Evolutionary conservation across 2,797 vertebrate genomes (phyloP), one percentile per base, ranked within the genome.

Genomic region (Fistularia tabacaria): DNA sequence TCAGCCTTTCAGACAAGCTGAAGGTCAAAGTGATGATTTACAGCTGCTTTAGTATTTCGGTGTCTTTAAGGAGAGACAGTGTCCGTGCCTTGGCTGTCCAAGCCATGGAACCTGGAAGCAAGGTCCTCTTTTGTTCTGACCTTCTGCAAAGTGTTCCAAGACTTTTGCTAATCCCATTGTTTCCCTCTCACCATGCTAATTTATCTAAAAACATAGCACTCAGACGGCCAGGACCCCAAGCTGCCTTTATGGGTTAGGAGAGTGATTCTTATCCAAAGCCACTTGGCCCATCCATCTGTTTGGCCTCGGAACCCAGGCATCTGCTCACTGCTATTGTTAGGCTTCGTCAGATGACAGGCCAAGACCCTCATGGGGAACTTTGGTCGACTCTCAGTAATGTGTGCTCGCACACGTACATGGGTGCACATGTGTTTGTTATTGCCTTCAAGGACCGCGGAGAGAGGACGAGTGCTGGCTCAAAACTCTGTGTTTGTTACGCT

Each of bases 311-410:
- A 80, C 74, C 62, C 60, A 57, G 84, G 87, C 90, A 90, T 88
- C 90, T 91, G 90, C 83, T 90, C 75, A 70, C 73, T 64, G 81
- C 87, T 87, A 89, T 89, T 90, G 90, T 91, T 84, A 83, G 85
- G 81, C 74, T 79, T 73, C 52, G 84, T 92, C 83, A 90, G 88
- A 91, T 87, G 90, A 89, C 73, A 82, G 82, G 90, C 91, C 91
- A 92, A 87, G 83, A 85, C 79, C 81, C 86, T 86, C 79, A 62
- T 61, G 81, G 87, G 89, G 81, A 77, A 71, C 69, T 63, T 73
- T 68, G 76, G 71, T 87, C 69, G 73, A 76, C 82, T 85, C 69
- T 51, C 52, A 71, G 67, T 64, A 63, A 64, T 60, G 73, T 66
- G 66, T 71, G 55, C 60, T 42, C 64, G 61, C 44, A 59, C 54